phyloP scores from a whole-genome alignment of 2,888 invertebrate genomes.

The Callyntrura sp. region DNA sequence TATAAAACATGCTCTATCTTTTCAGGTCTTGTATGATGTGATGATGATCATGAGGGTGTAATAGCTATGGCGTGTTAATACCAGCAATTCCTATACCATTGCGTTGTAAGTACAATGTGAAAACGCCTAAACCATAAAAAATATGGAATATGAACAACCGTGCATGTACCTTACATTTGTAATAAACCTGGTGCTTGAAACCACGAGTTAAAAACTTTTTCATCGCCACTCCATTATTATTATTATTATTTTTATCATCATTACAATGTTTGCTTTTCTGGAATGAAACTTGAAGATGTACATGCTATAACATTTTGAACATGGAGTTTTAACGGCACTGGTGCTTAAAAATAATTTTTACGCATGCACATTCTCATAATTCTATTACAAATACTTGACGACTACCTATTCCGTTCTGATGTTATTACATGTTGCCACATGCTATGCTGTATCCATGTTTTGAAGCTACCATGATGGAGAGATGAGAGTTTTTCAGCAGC shows the following conservation, averaged over 20 bases:
- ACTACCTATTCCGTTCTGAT: background rate
- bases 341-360: background rate
- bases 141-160: background rate
- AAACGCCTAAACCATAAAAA: slow-evolving; percentile 11
- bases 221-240: background rate
- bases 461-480: background rate
- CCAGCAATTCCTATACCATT: slow-evolving; percentile 15
- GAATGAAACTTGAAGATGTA: background rate
- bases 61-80: slow-evolving; percentile 2
- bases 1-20: background rate
- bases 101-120: background rate
- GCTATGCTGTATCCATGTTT: background rate
- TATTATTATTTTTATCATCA: too few relatives aligned
- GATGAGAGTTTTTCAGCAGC: slow-evolving; percentile 44
- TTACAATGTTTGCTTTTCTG: background rate
- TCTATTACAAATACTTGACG: background rate
- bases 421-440: slow-evolving; percentile 6
- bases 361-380: background rate
- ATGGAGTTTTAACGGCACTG: background rate
- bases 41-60: slow-evolving; percentile 35
- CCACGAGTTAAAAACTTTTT: background rate
- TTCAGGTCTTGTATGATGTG: background rate
- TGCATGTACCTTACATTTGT: background rate
- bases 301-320: background rate
- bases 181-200: background rate